Evolutionary conservation across 53 echinoderm and acorn worm genomes (phyloP).

Genomic region (Zoroaster sp.): DNA sequence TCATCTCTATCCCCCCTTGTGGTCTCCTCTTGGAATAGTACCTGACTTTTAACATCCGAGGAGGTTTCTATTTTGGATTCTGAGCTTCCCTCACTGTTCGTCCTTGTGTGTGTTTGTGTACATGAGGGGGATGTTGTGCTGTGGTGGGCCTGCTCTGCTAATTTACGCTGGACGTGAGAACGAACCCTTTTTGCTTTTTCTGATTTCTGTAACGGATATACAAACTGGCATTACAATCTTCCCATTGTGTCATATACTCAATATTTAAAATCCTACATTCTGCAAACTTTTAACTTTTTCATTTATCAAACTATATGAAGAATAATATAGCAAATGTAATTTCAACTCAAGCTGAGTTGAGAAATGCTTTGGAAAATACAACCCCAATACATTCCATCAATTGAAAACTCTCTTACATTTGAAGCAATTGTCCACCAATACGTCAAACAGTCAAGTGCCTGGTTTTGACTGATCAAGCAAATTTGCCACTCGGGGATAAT

Average conservation of each 20-base stretch:
- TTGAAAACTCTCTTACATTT: too few relatives aligned
- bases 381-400: too few relatives aligned
- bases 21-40: neutral
- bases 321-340: too few relatives aligned
- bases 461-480: too few relatives aligned
- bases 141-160: conserved; percentile 64
- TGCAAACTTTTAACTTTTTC: neutral
- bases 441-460: too few relatives aligned
- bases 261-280: neutral
- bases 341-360: too few relatives aligned
- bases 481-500: too few relatives aligned
- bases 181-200: conserved; percentile 69
- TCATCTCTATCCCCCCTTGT: neutral
- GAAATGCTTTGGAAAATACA: too few relatives aligned
- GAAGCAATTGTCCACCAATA: too few relatives aligned
- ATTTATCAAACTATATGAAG: neutral
- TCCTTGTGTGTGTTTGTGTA: conserved; percentile 20
- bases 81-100: too few relatives aligned
- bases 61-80: neutral
- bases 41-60: neutral
- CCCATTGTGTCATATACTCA: neutral
- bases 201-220: conserved; percentile 63
- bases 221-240: neutral
- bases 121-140: conserved; percentile 53
- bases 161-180: conserved; percentile 63